These are phyloP conservation scores for Sander lucioperca DNA, from an alignment of 2,113 vertebrate species.

Conservation along the genomic window DNA sequence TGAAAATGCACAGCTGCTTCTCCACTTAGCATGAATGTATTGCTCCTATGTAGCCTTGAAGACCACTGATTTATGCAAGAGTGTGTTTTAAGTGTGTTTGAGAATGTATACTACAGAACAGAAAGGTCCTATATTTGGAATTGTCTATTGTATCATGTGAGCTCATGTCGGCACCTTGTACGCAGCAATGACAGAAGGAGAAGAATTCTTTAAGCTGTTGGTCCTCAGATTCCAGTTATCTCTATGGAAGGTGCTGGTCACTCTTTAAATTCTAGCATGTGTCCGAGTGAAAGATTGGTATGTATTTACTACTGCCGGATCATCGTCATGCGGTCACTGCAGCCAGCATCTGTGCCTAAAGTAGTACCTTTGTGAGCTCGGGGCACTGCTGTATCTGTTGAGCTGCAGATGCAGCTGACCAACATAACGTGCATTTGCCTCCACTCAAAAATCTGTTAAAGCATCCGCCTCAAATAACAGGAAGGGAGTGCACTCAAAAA, in stretches of 20 bases:
- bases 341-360: slow-evolving; percentile 35
- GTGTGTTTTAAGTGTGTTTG: neutral
- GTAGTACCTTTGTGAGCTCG: slow-evolving; percentile 42
- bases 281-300: slow-evolving; percentile 30
- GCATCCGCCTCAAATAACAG: slow-evolving; percentile 82
- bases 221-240: slow-evolving; percentile 1
- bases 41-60: no score
- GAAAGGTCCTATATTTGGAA: no score
- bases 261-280: slow-evolving; percentile 40
- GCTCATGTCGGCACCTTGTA: neutral
- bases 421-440: slow-evolving; percentile 67
- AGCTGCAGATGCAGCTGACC: slow-evolving; percentile 65
- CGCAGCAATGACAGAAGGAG: neutral
- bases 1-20: neutral
- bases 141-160: neutral
- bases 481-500: slow-evolving; percentile 83
- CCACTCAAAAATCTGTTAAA: slow-evolving; percentile 72
- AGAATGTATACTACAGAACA: no score
- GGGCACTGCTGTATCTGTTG: slow-evolving; percentile 32
- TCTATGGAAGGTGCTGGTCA: slow-evolving; percentile 12
- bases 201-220: neutral
- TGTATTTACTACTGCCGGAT: slow-evolving; percentile 61
- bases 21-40: neutral
- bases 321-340: slow-evolving; percentile 48
- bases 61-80: no score